Percentiles rank a stretch among this genome's conserved stretches.
These are phyloP conservation scores for Poeciliopsis retropinna DNA, from an alignment of 2,113 vertebrate species.

Conservation along the genomic window DNA sequence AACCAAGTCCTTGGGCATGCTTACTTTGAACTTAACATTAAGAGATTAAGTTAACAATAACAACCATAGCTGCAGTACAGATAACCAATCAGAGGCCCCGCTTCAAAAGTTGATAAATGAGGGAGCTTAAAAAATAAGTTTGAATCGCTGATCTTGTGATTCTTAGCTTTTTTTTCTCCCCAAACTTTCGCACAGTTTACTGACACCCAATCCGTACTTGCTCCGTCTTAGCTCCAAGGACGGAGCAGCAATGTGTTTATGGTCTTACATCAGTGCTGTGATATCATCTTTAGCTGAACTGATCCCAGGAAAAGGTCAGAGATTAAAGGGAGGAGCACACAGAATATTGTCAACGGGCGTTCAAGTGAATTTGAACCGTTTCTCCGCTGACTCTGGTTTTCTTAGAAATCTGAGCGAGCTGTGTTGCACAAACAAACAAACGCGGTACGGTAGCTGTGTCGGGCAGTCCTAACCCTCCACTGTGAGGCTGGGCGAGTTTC, in stretches of 20 bases:
- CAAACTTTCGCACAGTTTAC: neutral
- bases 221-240: neutral
- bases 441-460: conserved; percentile 17
- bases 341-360: neutral
- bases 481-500: conserved; percentile 26
- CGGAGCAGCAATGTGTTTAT: neutral
- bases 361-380: neutral
- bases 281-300: neutral
- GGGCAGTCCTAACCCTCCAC: conserved; percentile 40
- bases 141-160: neutral
- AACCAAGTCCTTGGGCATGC: neutral
- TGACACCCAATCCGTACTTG: neutral
- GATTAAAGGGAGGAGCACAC: neutral
- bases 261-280: neutral
- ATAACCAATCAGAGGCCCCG: neutral
- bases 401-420: conserved; percentile 18
- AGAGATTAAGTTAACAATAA: neutral
- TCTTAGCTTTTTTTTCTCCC: neutral
- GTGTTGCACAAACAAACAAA: conserved; percentile 2
- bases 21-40: neutral
- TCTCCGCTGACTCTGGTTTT: conserved; percentile 29
- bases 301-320: neutral
- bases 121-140: neutral
- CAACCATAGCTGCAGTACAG: neutral
- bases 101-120: neutral